Conservation (phyloP, 1,140 invertebrate genomes). For the Pseudomyrmex dendroicus region DNA sequence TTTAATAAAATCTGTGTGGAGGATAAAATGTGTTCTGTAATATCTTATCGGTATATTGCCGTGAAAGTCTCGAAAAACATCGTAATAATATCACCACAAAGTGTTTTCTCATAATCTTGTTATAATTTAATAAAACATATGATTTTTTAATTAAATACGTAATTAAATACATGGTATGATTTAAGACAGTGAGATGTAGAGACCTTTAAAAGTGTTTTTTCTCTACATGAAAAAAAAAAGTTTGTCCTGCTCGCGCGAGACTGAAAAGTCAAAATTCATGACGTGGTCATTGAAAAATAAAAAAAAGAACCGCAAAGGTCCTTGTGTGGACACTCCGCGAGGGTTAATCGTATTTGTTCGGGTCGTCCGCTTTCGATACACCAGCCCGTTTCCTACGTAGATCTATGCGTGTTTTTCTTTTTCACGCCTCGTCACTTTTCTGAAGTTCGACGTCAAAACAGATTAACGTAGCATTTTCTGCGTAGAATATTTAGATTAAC, state of each 20-base stretch:
- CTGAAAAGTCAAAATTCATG: too few relatives aligned
- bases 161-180: too few relatives aligned
- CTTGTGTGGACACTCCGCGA: slow-evolving; percentile 5
- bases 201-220: background rate
- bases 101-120: too few relatives aligned
- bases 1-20: background rate
- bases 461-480: slow-evolving; percentile 17
- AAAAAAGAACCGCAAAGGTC: slow-evolving; percentile 27
- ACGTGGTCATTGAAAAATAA: background rate
- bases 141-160: too few relatives aligned
- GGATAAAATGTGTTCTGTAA: too few relatives aligned
- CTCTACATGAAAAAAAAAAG: background rate
- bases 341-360: slow-evolving; percentile 71
- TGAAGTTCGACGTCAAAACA: slow-evolving; percentile 70
- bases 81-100: too few relatives aligned
- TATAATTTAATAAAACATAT: too few relatives aligned
- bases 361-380: slow-evolving; percentile 68
- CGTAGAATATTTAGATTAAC: background rate
- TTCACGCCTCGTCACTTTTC: slow-evolving; percentile 65
- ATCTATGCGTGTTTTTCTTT: slow-evolving; percentile 54
- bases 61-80: too few relatives aligned
- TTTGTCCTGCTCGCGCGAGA: too few relatives aligned
- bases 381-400: slow-evolving; percentile 41
- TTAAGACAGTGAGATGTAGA: background rate
- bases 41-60: too few relatives aligned